Evolutionary conservation across 2,888 invertebrate genomes (phyloP).

Genomic region (Rhamnusium bicolor): DNA sequence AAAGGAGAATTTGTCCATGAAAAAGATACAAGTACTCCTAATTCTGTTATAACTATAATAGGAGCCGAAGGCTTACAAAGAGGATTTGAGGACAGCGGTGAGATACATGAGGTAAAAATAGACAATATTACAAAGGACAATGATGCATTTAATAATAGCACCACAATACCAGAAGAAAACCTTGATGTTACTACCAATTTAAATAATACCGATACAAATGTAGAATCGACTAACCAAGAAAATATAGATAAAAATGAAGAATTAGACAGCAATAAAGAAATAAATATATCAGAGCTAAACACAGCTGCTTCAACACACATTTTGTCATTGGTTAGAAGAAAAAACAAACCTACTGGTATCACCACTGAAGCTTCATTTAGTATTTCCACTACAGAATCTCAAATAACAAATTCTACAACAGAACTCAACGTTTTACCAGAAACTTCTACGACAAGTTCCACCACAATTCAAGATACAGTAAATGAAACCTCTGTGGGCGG

Average conservation of each 20-base stretch:
- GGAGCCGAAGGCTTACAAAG: slow-evolving; percentile 71
- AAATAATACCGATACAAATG: neutral
- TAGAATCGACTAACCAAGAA: slow-evolving; percentile 23
- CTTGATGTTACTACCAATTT: neutral
- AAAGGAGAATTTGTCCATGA: slow-evolving; percentile 65
- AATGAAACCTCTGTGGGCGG: slow-evolving; percentile 1
- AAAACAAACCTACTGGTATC: slow-evolving; percentile 41
- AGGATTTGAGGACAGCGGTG: slow-evolving; percentile 57
- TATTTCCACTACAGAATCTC: slow-evolving; percentile 40
- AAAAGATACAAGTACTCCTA: slow-evolving; percentile 66
- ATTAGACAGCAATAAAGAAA: neutral
- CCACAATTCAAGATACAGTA: neutral
- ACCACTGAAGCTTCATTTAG: slow-evolving; percentile 30
- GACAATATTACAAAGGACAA: slow-evolving; percentile 22
- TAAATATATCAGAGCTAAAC: slow-evolving; percentile 50
- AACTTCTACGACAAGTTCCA: slow-evolving; percentile 12
- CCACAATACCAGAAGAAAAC: neutral
- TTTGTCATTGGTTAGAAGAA: slow-evolving; percentile 59
- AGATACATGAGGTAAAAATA: slow-evolving; percentile 52
- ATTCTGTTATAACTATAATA: slow-evolving; percentile 69
- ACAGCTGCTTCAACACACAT: slow-evolving; percentile 59
- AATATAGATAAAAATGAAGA: neutral
- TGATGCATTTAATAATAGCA: neutral
- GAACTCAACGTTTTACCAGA: slow-evolving; percentile 17
- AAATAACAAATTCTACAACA: slow-evolving; percentile 39